Evolutionary conservation across 1,140 invertebrate genomes (phyloP).

Genomic region (Bombyx mori): DNA sequence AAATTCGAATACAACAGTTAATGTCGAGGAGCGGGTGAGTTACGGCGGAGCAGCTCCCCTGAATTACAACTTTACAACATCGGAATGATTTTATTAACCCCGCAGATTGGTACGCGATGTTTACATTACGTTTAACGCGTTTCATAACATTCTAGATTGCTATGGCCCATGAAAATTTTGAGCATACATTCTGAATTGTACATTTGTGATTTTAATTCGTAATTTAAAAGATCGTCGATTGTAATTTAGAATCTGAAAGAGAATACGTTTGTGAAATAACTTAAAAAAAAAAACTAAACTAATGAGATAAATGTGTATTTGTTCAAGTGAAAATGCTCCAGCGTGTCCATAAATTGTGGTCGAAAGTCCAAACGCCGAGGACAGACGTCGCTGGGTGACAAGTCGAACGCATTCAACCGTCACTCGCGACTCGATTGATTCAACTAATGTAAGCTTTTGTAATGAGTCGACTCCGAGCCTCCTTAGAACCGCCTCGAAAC

Average conservation of each 20-base stretch:
- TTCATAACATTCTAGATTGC: slow-evolving; percentile 21
- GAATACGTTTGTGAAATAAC: too few relatives aligned
- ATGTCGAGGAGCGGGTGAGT: slow-evolving; percentile 46
- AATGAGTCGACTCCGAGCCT: neutral
- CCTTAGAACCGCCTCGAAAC: too few relatives aligned
- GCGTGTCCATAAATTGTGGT: too few relatives aligned
- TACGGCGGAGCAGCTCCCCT: slow-evolving; percentile 34
- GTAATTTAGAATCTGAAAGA: too few relatives aligned
- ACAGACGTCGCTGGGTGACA: neutral
- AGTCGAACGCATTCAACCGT: neutral
- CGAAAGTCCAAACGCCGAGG: neutral
- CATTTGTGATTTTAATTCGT: too few relatives aligned
- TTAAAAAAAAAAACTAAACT: too few relatives aligned
- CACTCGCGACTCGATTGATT: neutral
- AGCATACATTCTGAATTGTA: too few relatives aligned
- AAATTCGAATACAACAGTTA: slow-evolving; percentile 48
- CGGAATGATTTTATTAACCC: slow-evolving; percentile 59
- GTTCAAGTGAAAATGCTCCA: too few relatives aligned
- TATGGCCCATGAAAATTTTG: too few relatives aligned
- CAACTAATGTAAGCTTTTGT: neutral
- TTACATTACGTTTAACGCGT: slow-evolving; percentile 23
- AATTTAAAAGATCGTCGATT: too few relatives aligned
- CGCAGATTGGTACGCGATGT: slow-evolving; percentile 27
- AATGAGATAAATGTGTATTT: too few relatives aligned
- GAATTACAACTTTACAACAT: slow-evolving; percentile 28